Conservation (phyloP, 1,140 invertebrate genomes). For the Hydropsyche tenuis region DNA sequence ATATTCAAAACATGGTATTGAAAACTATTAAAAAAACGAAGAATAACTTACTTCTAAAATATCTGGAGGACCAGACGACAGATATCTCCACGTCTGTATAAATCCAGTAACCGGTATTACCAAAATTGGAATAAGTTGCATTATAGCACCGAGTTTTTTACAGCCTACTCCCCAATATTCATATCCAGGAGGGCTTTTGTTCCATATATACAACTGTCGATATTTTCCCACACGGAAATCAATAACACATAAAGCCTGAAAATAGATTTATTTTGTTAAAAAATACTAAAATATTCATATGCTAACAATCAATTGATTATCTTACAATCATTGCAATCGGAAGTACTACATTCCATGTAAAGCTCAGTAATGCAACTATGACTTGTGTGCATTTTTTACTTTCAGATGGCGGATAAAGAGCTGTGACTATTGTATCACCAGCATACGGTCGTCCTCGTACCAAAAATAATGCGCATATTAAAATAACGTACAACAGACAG, state of each 20-base stretch:
- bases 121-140: slow-evolving; percentile 80
- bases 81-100: slow-evolving; percentile 82
- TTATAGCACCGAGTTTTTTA: slow-evolving; percentile 75
- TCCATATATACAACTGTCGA: slow-evolving; percentile 76
- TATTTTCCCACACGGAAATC: slow-evolving; percentile 79
- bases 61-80: slow-evolving; percentile 81
- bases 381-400: slow-evolving; percentile 68
- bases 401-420: slow-evolving; percentile 64
- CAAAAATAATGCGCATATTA: slow-evolving; percentile 81
- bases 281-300: slow-evolving; percentile 9
- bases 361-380: slow-evolving; percentile 68
- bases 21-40: not conserved
- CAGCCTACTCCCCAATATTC: slow-evolving; percentile 78
- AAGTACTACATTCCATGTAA: slow-evolving; percentile 86
- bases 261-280: slow-evolving; percentile 45
- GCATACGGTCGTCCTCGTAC: slow-evolving; percentile 84
- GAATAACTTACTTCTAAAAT: slow-evolving; percentile 78
- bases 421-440: slow-evolving; percentile 79
- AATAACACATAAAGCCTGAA: slow-evolving; percentile 76
- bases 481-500: slow-evolving; percentile 76
- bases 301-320: slow-evolving; percentile 26
- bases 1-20: not conserved
- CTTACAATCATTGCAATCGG: slow-evolving; percentile 79
- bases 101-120: slow-evolving; percentile 79
- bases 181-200: slow-evolving; percentile 59